Conservation (phyloP, 1,140 invertebrate species). For the Leptinotarsa lineolata region DNA sequence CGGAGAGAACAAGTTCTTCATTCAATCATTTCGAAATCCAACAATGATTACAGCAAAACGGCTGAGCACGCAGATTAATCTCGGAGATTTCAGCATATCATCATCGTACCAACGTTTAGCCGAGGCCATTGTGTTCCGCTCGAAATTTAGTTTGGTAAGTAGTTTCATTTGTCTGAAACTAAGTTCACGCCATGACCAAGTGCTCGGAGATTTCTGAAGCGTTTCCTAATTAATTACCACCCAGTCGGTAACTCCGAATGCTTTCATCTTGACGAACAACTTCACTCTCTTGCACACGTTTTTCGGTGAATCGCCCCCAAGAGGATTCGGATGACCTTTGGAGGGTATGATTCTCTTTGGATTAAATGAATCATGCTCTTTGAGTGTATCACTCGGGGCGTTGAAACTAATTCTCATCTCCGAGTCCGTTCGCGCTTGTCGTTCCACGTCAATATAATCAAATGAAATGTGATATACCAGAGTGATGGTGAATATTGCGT, state of each 20-base stretch:
- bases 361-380: not conserved
- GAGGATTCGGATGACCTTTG: conserved; percentile 8
- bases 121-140: conserved; percentile 7
- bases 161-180: conserved; percentile 24
- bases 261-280: conserved; percentile 18
- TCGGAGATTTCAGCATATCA: conserved; percentile 12
- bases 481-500: no score
- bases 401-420: no score
- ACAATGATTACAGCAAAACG: not conserved
- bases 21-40: not conserved
- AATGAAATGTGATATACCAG: no score
- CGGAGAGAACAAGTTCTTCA: not conserved
- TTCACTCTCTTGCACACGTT: conserved; percentile 14
- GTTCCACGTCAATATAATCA: no score
- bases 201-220: conserved; percentile 21
- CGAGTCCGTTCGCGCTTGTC: no score
- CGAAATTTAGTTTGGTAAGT: conserved; percentile 14
- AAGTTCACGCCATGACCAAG: conserved; percentile 19
- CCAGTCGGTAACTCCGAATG: conserved; percentile 7
- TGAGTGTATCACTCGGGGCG: no score
- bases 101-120: conserved; percentile 7
- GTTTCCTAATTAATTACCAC: conserved; percentile 23
- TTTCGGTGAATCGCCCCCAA: conserved; percentile 1
- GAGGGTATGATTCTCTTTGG: not conserved
- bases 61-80: not conserved